These are phyloP conservation scores for Aphelenchoides avenae DNA, from an alignment of 1,140 invertebrate species.

Conservation along the genomic window DNA sequence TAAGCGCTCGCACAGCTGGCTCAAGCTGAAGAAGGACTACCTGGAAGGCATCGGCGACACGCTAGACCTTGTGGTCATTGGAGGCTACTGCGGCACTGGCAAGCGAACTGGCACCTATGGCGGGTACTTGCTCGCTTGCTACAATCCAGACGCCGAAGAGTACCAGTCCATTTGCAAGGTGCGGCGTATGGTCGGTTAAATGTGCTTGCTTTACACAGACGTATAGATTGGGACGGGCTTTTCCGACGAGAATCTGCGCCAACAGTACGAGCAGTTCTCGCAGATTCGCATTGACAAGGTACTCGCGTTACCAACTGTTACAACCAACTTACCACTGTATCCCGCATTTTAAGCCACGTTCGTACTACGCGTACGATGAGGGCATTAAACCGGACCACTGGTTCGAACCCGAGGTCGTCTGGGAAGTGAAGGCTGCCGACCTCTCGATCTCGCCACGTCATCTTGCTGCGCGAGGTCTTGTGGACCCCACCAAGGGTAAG, in stretches of 20 bases:
- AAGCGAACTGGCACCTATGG: slow-evolving; percentile 89
- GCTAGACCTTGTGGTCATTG: slow-evolving; percentile 86
- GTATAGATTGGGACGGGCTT: slow-evolving; percentile 18
- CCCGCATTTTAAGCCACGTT: slow-evolving; percentile 68
- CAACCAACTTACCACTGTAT: slow-evolving; percentile 11
- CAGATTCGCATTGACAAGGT: slow-evolving; percentile 64
- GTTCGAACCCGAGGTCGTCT: slow-evolving; percentile 75
- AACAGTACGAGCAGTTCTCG: slow-evolving; percentile 73
- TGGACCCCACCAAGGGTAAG: slow-evolving; percentile 51
- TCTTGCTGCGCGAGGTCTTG: slow-evolving; percentile 79
- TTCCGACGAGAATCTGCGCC: slow-evolving; percentile 76
- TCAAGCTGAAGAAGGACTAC: slow-evolving; percentile 88
- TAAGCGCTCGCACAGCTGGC: slow-evolving; percentile 79
- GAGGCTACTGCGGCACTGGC: slow-evolving; percentile 86
- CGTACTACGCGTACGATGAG: slow-evolving; percentile 79
- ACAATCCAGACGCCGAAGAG: slow-evolving; percentile 84
- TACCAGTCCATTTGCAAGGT: slow-evolving; percentile 89
- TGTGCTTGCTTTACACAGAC: too few species aligned
- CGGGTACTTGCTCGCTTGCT: slow-evolving; percentile 93
- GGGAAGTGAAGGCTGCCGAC: slow-evolving; percentile 98
- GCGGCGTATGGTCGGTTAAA: slow-evolving; percentile 27
- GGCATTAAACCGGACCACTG: slow-evolving; percentile 82
- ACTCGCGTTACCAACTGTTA: too few species aligned
- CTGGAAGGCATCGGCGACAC: slow-evolving; percentile 89
- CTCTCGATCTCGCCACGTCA: slow-evolving; percentile 86